Evolutionary conservation across 2,113 vertebrate genomes (phyloP).

Genomic region (Zonotrichia leucophrys): DNA sequence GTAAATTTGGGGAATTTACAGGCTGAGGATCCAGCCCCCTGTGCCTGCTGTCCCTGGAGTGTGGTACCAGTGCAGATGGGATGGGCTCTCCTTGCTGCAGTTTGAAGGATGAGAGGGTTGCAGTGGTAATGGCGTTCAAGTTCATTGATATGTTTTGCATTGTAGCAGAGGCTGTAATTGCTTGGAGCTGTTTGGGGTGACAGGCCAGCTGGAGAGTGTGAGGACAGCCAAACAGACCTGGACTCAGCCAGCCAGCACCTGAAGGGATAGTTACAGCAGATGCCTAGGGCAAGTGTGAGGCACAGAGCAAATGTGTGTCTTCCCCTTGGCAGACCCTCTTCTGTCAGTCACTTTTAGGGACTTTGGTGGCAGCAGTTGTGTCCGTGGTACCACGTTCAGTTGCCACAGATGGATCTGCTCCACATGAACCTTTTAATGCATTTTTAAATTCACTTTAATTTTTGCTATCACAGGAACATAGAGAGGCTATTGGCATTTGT

Average conservation of each 20-base stretch:
- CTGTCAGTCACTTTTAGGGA: background rate
- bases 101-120: background rate
- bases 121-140: rapidly evolving
- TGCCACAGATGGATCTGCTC: background rate
- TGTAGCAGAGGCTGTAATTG: background rate
- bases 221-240: background rate
- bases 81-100: background rate
- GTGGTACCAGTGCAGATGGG: background rate
- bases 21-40: background rate
- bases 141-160: background rate
- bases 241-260: background rate
- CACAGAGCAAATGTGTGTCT: background rate
- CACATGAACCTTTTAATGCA: background rate
- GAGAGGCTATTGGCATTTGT: rapidly evolving
- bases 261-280: background rate
- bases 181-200: background rate
- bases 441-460: background rate
- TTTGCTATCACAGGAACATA: background rate
- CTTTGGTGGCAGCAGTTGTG: background rate
- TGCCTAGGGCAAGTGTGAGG: background rate
- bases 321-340: background rate
- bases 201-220: background rate
- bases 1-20: background rate
- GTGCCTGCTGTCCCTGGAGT: background rate
- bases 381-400: background rate